These are phyloP conservation scores for Seira musarum DNA, from an alignment of 2,888 invertebrate species.

Conservation along the genomic window DNA sequence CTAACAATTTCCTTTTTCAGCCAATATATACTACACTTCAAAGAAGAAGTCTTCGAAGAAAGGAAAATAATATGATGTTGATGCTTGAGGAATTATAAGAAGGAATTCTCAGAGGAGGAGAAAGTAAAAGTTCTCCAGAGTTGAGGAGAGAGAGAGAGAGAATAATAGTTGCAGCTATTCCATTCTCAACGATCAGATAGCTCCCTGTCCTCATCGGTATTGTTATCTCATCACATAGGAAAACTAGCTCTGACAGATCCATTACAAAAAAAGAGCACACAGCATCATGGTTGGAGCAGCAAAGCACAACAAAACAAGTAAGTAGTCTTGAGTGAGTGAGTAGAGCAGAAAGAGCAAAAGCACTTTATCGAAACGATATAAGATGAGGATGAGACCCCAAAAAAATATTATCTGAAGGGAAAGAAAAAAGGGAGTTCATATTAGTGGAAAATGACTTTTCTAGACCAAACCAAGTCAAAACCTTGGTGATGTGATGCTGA, in stretches of 20 bases:
- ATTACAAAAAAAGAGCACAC: conserved; percentile 27
- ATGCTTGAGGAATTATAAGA: too few relatives aligned
- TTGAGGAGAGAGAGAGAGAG: too few relatives aligned
- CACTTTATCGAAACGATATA: conserved; percentile 4
- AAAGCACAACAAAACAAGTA: conserved; percentile 23
- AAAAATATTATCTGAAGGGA: background rate
- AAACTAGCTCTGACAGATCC: conserved; percentile 27
- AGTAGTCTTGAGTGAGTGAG: conserved; percentile 13
- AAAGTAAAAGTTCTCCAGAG: too few relatives aligned
- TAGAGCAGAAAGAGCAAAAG: background rate
- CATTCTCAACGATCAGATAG: too few relatives aligned
- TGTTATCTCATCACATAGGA: conserved; percentile 44
- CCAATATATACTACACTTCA: too few relatives aligned
- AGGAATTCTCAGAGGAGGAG: too few relatives aligned
- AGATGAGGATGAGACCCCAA: background rate
- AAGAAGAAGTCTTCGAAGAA: too few relatives aligned
- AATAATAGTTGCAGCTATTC: too few relatives aligned
- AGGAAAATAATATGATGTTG: too few relatives aligned
- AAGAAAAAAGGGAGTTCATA: conserved; percentile 36
- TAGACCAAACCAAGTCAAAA: conserved; percentile 13
- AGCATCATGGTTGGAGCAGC: too few relatives aligned
- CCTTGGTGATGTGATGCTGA: too few relatives aligned
- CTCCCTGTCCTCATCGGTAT: conserved; percentile 28
- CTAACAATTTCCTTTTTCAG: too few relatives aligned
- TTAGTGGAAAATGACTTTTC: conserved; percentile 57